Percentiles rank a stretch among this genome's conserved stretches.
phyloP scores from a whole-genome alignment of 1,140 invertebrate species.

The Cheumatopsyche charites region DNA sequence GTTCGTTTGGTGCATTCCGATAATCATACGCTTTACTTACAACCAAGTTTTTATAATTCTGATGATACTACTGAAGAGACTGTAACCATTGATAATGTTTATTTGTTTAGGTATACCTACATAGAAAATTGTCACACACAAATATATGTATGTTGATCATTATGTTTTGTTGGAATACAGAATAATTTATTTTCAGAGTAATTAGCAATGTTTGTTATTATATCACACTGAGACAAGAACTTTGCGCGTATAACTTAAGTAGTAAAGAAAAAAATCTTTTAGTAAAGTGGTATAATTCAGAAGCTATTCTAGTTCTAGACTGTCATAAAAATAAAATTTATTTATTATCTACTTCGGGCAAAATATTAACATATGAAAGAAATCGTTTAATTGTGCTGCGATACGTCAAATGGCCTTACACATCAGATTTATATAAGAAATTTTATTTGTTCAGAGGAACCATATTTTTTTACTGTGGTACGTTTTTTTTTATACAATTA shows the following conservation, averaged over 20 bases:
- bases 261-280: conserved; percentile 30
- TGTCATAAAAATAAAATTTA: conserved; percentile 37
- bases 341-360: conserved; percentile 38
- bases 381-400: conserved; percentile 22
- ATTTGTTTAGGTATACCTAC: conserved; percentile 40
- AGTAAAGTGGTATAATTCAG: conserved; percentile 40
- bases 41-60: neutral
- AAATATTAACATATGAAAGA: conserved; percentile 33
- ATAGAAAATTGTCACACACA: neutral
- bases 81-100: conserved; percentile 33
- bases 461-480: conserved; percentile 44
- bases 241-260: conserved; percentile 32
- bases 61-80: conserved; percentile 4
- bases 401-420: conserved; percentile 30
- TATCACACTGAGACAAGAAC: conserved; percentile 33
- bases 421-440: conserved; percentile 18
- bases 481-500: conserved; percentile 12
- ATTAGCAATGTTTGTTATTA: conserved; percentile 40
- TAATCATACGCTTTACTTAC: conserved; percentile 35
- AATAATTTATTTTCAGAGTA: conserved; percentile 26
- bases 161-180: neutral
- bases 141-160: conserved; percentile 14
- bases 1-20: conserved; percentile 13
- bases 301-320: conserved; percentile 29
- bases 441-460: conserved; percentile 43